Evolutionary conservation across 2,888 invertebrate species (phyloP), one percentile per base, ranked within the genome.

Genomic region (Odontothrips loti): DNA sequence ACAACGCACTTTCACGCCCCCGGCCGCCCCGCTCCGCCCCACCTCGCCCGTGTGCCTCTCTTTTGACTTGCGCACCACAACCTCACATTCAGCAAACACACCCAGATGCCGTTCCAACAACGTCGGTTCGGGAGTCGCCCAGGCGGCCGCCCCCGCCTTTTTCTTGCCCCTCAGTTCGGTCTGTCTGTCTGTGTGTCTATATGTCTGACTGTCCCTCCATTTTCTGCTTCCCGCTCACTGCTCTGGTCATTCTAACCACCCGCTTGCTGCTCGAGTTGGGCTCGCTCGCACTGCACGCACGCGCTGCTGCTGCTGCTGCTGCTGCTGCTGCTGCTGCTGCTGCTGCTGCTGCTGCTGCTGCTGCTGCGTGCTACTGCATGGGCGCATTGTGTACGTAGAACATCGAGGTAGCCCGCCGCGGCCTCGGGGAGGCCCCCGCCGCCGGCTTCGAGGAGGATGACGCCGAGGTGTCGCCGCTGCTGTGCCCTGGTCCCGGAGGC

Each of bases 381-480:
- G 34, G 34, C 6, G 34, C 34, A 6, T 43, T 43, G 34, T 43
- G 34, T 43, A 43, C 34, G 23, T 47, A 79, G 51, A 81, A 79
- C 51, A 34, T 48, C 51, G 48, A 79, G 78, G 51, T 51, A 48
- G 47, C 78, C 51, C 79, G 48, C 29, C 81, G 47, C 51, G 79
- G 79, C 23, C 29, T 79, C 47, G 47, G 80, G 23, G 79, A 80
- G 47, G 47, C 34, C 20, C 68, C 78, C 20, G 47, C 34, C 20
- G 29, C 78, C 20, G 34, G 58, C 23, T 80, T 27, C 12, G 48
- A 48, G 43, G 80, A 75, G 11, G 68, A 75, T 12, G n/a, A 75
- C 68, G 68, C n/a, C n/a, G 68, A 68, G n/a, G 68, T 75, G 68
- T 12, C 9, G 11, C 68, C 68, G 68, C 68, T 75, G 27, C 27